Evolutionary conservation across 2,888 invertebrate species (phyloP), one percentile per base, ranked within the genome.

Genomic region (Leptinotarsa juncta): DNA sequence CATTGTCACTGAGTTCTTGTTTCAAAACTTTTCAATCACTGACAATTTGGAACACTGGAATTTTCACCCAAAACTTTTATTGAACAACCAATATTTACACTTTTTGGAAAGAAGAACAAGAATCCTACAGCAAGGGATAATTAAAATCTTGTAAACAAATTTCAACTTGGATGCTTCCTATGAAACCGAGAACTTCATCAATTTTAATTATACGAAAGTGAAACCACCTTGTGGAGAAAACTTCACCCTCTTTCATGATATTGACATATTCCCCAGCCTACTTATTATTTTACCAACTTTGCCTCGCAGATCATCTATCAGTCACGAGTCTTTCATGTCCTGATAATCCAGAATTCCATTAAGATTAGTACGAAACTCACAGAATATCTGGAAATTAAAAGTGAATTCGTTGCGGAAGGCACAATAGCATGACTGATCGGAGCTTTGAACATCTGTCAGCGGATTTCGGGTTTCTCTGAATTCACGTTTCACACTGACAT

Each of bases 271-370:
- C 42, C 32, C 20, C 62, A n/a, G n/a, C 18, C n/a, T 32, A 62
- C 62, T 32, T 62, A 62, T 62, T n/a, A 62, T 62, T 62, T 42
- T 16, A 26, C 62, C 16, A 62, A 16, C 42, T 62, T 62, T n/a
- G 42, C n/a, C 62, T 10, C 62, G 42, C 62, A 62, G 57, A 69
- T 69, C 57, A 49, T 57, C 42, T 69, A 69, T 69, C 57, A 69
- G 69, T 60, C 69, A 57, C 20, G 57, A 69, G 57, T 69, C 69
- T 55, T 69, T 69, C 57, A 69, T 69, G 69, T 55, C 69, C 49
- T 57, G 69, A 69, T 69, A 57, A 69, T 69, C 69, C n/a, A 48
- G 57, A 69, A 69, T 69, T 49, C 57, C 20, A 69, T 69, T 69
- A 48, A 69, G 69, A 69, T 60, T 20, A 57, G 48, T 51, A 53